Evolutionary conservation across 2,797 vertebrate genomes (phyloP), one percentile per base, ranked within the genome.

Genomic region (Hemibagrus guttatus): DNA sequence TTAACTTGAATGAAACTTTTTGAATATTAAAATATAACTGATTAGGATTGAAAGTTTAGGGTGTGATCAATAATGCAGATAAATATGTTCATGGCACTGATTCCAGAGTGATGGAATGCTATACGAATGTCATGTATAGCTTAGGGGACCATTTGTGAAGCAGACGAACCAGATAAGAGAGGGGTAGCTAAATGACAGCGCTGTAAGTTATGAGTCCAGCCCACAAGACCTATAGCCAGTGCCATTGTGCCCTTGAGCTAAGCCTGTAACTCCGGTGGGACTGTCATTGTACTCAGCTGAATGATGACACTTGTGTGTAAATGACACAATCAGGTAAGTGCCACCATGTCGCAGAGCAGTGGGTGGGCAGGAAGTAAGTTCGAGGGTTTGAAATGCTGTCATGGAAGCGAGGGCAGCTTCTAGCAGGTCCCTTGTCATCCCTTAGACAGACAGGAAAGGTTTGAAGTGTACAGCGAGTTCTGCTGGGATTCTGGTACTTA

Each of bases 251-350:
- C 72, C 79, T 68, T 83, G 6, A 76, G 63, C 17, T 16, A 84
- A 49, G 26, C 46, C 35, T 78, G n/a, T 69, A 31, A 58, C 35
- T 84, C 19, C 39, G 26, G n/a, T 26, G 13, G 31, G 69, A 74
- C 54, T 64, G 85, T 54, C 58, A 74, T 21, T 75, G 59, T 56
- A 64, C 35, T 86, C 71, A 28, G 39, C 49, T 28, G 68, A 83
- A 83, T 82, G 80, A 82, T 83, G 81, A 75, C 81, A 87, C 69
- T 42, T 28, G 31, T 76, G 85, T 68, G 64, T 79, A 84, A 87
- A 87, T 84, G 83, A 84, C 82, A 84, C 74, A 31, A 84, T 69
- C 63, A 58, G 63, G 66, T 69, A 79, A 64, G 81, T 39, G 72
- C 39, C 64, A 72, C 74, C 35, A 9, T 76, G 49, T 76, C 49